Evolutionary conservation across 2,888 invertebrate genomes (phyloP), one percentile per base, ranked within the genome.

Genomic region (Limnephilus rhombicus): DNA sequence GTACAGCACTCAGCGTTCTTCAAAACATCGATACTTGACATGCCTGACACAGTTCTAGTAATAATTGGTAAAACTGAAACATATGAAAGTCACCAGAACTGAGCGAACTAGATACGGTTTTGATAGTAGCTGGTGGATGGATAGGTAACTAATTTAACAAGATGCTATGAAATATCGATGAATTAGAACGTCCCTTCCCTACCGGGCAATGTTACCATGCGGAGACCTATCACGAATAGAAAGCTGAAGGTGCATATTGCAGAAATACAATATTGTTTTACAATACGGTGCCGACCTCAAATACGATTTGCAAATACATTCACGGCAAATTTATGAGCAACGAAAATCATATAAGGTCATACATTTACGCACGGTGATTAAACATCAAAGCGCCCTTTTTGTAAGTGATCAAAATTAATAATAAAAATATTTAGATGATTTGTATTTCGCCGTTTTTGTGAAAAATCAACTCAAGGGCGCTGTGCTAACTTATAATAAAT

Each of bases 151-250:
- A 83, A 41, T 24, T 37, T 18, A 83, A 83, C 1, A 11, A 83
- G 37, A 37, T 15, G 13, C 24, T 37, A 15, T n/a, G 13, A 83
- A 37, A 34, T 83, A n/a, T 83, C 24, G 83, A 83, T n/a, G 83
- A 83, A 37, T 34, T 83, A 41, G 83, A 34, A 83, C 83, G 34
- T 41, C 83, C 34, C 83, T 34, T 83, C 31, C 31, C 18, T 85
- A 82, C 31, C 18, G 82, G 82, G 29, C 34, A 31, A 85, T 85
- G 11, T 85, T 37, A 18, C 49, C 49, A 49, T 49, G 86, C 41
- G 53, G 31, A 85, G 86, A 89, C 88, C 88, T 89, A 89, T 89
- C 88, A 89, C 88, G 88, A 89, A 80, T 80, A 89, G 88, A 89
- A 89, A 89, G 88, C 88, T 41, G 88, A 80, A 80, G 88, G 88